Base-by-base conservation (phyloP, 2,888 invertebrate genomes). In the Drosophila austrosaltans region DNA sequence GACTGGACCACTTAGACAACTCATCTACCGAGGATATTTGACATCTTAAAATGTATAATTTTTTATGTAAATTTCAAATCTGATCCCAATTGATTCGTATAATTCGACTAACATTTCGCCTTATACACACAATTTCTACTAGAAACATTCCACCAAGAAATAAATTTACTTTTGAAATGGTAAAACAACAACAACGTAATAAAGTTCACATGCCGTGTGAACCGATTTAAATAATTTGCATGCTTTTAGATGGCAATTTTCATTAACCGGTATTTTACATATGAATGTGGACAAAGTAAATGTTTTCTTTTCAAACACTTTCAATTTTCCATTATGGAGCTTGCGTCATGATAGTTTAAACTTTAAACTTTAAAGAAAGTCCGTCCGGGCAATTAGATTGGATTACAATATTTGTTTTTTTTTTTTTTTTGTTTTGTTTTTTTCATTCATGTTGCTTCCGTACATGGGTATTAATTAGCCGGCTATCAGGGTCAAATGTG, bases 381-480 rank as follows among this genome's bases (percentile, higher is more conserved):
- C 1, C 12, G 22, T 48, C 12, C 59, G 60, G 68, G 2, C 69
- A 84, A 76, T 76, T 87, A 64, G 68, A 67, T 56, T 65, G 28
- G 48, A 12, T 48, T 25, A 42, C 40, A 39, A 40, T 39, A 16
- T 16, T 16, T 16, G 16, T 16, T 16, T 16, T 16, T 16, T 16
- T 16, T 16, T n/a, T n/a, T 16, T 36, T 44, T 62, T 65, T 30
- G 40, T 48, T 60, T 56, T 53, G 69, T 60, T 77, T 25, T 48
- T 48, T 48, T 48, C 16, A 48, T 48, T 48, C 48, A 48, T 48
- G 48, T 48, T 25, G 48, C 48, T 48, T 48, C 42, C 77, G 73
- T 63, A 68, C 53, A 58, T 44, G 30, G 56, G 53, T 66, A 69
- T 75, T 58, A 75, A 82, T 85, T 75, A 66, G 57, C 57, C 56